These are phyloP conservation scores for Procavia capensis DNA, from an alignment of 2,113 vertebrate species.

Conservation along the genomic window DNA sequence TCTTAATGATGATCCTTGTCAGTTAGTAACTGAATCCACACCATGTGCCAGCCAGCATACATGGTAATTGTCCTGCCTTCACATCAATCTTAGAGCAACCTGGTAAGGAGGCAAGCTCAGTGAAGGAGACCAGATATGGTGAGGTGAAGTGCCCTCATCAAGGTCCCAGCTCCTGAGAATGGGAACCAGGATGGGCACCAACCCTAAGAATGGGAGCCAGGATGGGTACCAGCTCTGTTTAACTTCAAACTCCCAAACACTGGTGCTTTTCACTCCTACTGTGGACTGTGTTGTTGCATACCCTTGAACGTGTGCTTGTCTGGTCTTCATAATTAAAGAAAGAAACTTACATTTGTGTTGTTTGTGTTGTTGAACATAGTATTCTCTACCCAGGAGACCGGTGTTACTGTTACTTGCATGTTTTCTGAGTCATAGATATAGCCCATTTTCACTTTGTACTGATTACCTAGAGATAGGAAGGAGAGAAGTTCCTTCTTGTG, in stretches of 20 bases:
- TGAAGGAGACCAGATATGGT: neutral
- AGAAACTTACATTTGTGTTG: neutral
- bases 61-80: neutral
- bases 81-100: neutral
- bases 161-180: neutral
- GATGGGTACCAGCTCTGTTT: neutral
- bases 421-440: neutral
- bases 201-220: no score
- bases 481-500: neutral
- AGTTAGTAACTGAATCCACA: neutral
- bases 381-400: neutral
- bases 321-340: neutral
- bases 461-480: neutral
- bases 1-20: neutral
- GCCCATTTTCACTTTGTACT: neutral
- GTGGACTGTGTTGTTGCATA: neutral
- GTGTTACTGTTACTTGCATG: no score
- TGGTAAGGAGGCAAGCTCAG: no score
- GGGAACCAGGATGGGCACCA: no score
- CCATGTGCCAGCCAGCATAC: rapidly evolving
- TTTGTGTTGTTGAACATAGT: neutral
- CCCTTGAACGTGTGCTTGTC: neutral
- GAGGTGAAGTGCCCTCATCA: neutral
- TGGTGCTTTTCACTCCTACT: neutral
- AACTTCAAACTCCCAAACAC: neutral